Conservation (phyloP, 2,797 vertebrate species). For the Falco concolor region DNA sequence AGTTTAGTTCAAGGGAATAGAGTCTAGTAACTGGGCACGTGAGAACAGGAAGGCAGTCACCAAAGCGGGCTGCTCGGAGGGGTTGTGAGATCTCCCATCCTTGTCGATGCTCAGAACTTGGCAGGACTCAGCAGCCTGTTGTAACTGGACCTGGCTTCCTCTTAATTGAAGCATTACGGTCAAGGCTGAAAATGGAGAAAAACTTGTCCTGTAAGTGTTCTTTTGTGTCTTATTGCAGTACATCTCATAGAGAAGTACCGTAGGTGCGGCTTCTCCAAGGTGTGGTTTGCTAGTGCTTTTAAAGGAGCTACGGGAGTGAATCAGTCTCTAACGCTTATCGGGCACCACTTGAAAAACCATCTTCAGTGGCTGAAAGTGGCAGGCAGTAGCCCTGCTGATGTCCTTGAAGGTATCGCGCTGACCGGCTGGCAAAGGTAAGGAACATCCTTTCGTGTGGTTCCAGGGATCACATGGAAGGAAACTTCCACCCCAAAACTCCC, state of each 20-base stretch:
- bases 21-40: background rate
- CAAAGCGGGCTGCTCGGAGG: background rate
- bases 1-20: background rate
- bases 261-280: constrained; percentile 79
- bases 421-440: constrained; percentile 95
- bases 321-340: constrained; percentile 81
- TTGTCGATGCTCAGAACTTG: background rate
- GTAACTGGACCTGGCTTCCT: background rate
- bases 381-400: constrained; percentile 28
- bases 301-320: constrained; percentile 89
- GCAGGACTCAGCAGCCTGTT: background rate
- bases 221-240: constrained; percentile 69
- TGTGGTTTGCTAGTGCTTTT: constrained; percentile 94
- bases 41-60: background rate
- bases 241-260: constrained; percentile 85
- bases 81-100: background rate
- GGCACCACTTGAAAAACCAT: constrained; percentile 90
- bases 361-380: constrained; percentile 87
- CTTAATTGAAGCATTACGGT: background rate
- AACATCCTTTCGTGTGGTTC: background rate
- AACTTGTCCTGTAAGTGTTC: background rate
- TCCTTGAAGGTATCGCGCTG: constrained; percentile 84
- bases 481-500: background rate
- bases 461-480: background rate
- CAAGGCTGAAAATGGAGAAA: background rate